Conservation (phyloP, 2,797 vertebrate species). For the Tarsius wallacei region DNA sequence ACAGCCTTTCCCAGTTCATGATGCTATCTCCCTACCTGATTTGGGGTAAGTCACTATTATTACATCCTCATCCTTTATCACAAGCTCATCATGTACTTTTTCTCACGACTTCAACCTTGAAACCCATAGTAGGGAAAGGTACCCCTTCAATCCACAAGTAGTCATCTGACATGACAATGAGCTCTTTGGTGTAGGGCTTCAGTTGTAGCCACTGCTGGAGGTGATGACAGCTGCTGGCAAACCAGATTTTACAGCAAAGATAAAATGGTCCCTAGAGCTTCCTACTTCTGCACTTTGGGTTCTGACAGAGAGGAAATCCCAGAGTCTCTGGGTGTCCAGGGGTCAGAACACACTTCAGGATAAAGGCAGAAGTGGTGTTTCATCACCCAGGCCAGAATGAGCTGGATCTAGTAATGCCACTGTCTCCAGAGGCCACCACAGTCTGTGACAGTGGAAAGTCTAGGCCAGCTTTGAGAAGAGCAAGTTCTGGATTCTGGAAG, state of each 20-base stretch:
- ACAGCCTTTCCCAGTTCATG: accelerated
- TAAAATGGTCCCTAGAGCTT: neutral
- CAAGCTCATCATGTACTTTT: neutral
- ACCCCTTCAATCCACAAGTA: neutral
- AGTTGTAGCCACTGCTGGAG: accelerated
- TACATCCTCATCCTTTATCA: slow-evolving; percentile 34
- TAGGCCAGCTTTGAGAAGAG: too few species aligned
- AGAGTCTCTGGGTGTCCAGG: too few species aligned
- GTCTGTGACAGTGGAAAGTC: too few species aligned
- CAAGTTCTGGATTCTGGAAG: too few species aligned
- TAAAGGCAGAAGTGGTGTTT: too few species aligned
- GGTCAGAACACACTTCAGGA: too few species aligned
- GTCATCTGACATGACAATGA: neutral
- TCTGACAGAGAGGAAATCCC: too few species aligned
- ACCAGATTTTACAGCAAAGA: neutral
- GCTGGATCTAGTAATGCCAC: too few species aligned
- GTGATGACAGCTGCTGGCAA: accelerated
- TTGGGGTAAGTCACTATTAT: neutral
- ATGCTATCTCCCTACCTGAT: neutral
- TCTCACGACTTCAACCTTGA: accelerated
- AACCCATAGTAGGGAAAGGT: accelerated
- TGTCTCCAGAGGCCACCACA: too few species aligned
- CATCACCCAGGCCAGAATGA: too few species aligned
- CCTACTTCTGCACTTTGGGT: too few species aligned
- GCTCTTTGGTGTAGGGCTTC: accelerated